These are phyloP conservation scores for Nothobranchius kuhntae DNA, from an alignment of 2,113 vertebrate genomes.

Conservation along the genomic window DNA sequence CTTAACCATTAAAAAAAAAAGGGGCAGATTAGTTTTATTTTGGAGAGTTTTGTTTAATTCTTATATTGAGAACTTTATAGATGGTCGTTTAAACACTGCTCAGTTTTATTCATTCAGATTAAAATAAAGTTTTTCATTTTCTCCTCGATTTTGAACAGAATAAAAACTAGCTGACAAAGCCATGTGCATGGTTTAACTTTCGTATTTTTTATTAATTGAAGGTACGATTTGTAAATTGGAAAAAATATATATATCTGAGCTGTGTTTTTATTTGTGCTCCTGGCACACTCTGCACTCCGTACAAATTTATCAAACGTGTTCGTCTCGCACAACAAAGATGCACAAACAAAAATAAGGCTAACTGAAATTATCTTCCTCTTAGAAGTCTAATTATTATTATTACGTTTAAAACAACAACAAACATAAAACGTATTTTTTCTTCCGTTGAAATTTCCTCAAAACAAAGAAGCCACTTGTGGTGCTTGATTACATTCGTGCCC, in stretches of 20 bases:
- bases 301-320: conserved; percentile 1
- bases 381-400: conserved; percentile 27
- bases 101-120: too few species aligned
- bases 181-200: background rate
- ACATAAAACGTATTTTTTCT: conserved; percentile 25
- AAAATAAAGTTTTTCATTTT: too few species aligned
- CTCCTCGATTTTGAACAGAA: too few species aligned
- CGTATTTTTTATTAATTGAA: background rate
- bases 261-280: background rate
- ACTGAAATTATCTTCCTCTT: background rate
- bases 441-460: conserved; percentile 40
- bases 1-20: too few species aligned
- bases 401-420: conserved; percentile 36
- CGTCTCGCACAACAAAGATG: conserved; percentile 25
- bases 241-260: background rate
- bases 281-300: background rate
- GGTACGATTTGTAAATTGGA: background rate
- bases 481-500: conserved; percentile 76
- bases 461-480: conserved; percentile 77
- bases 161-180: too few species aligned
- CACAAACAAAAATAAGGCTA: background rate
- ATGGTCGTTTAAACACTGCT: too few species aligned
- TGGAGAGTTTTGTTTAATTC: too few species aligned
- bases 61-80: too few species aligned
- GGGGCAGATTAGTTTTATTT: too few species aligned